phyloP scores from a whole-genome alignment of 2,888 invertebrate species.

The Syritta pipiens region DNA sequence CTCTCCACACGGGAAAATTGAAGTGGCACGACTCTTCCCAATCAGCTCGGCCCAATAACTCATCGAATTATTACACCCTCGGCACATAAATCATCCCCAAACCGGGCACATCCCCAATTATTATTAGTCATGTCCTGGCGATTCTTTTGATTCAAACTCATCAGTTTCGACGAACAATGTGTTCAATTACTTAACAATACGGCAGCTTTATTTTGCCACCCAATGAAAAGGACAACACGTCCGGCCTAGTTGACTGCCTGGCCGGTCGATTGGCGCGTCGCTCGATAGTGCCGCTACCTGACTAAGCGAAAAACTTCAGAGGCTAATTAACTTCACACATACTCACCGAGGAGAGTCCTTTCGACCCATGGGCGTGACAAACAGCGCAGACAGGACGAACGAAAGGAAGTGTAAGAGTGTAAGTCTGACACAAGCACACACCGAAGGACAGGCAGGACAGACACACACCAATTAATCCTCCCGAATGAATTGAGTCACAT shows the following conservation, averaged over 20 bases:
- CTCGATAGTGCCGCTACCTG: background rate
- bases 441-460: background rate
- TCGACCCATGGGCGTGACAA: slow-evolving; percentile 10
- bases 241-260: no score
- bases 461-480: slow-evolving; percentile 41
- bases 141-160: slow-evolving; percentile 18
- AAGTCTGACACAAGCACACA: background rate
- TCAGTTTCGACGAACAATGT: slow-evolving; percentile 28
- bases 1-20: background rate
- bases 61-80: slow-evolving; percentile 25
- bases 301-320: slow-evolving; percentile 16
- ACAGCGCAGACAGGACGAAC: background rate
- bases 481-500: slow-evolving; percentile 58
- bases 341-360: background rate
- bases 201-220: background rate
- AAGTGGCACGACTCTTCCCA: background rate
- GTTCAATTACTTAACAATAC: slow-evolving; percentile 42
- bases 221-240: background rate
- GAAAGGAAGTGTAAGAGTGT: background rate
- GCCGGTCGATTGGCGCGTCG: background rate
- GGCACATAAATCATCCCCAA: slow-evolving; percentile 18
- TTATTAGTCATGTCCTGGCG: slow-evolving; percentile 27
- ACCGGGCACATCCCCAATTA: slow-evolving; percentile 29
- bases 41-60: slow-evolving; percentile 5
- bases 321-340: slow-evolving; percentile 26